Base-by-base conservation (phyloP, 2,888 invertebrate genomes). In the Leptinotarsa peninsularis region DNA sequence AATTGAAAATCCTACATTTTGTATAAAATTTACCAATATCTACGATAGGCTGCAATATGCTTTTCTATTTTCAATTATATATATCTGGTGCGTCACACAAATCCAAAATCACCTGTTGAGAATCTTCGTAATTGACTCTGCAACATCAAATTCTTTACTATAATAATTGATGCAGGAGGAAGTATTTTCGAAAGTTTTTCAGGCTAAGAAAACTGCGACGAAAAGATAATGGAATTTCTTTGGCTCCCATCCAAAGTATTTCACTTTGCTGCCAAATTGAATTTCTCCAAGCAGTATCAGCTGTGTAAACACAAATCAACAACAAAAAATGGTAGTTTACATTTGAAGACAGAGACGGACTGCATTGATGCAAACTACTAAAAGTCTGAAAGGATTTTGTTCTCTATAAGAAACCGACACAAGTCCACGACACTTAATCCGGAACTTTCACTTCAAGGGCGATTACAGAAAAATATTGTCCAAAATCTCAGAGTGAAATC, bases 231-330 rank as follows among this genome's bases (percentile, higher is more conserved):
- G 43, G 63, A 63, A 63, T 63, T n/a, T 63, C 63, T 43, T 33
- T 63, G 63, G 63, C 63, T 33, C 2, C 10, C 10, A 33, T 63
- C 63, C 63, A 63, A 63, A 63, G 63, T 63, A 63, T 63, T 63
- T 63, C 27, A 63, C 18, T 63, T 63, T 3, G 63, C 63, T 33
- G 63, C 63, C 63, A 63, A 63, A 63, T 63, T 63, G 63, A n/a
- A 63, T 33, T 63, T 43, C 63, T 33, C 17, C 43, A 63, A 63
- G 63, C 33, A 33, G 63, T 33, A 27, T 17, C 33, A n/a, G 63
- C 43, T 15, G n/a, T 63, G 33, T 63, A 63, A 27, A 63, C 63
- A 43, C 17, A 17, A 27, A 63, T 33, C 33, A 63, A 63, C 63
- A 63, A 33, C 63, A 63, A n/a, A 58, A 58, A 58, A 63, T 63